Percentiles rank a stretch among this genome's conserved stretches.
Conservation (phyloP, 2,888 invertebrate species). For the Cynaeus angustus region DNA sequence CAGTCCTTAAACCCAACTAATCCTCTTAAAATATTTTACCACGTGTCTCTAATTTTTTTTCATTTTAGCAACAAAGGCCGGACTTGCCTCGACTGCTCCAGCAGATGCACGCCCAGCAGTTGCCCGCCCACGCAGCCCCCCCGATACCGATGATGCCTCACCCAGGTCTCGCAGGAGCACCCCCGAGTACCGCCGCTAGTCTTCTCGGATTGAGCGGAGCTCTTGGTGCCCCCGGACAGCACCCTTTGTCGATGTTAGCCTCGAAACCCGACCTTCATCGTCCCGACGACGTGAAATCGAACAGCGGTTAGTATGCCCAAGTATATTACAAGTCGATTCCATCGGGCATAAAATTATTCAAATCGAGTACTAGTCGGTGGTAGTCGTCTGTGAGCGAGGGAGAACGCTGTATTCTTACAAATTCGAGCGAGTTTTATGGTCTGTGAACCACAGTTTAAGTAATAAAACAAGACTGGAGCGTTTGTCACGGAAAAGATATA, state of each 20-base stretch:
- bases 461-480: slow-evolving; percentile 55
- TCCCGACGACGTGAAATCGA: slow-evolving; percentile 83
- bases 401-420: slow-evolving; percentile 54
- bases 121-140: slow-evolving; percentile 82
- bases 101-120: slow-evolving; percentile 95
- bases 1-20: too few species aligned
- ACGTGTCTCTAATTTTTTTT: slow-evolving; percentile 52
- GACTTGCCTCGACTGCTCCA: slow-evolving; percentile 88
- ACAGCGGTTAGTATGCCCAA: slow-evolving; percentile 77
- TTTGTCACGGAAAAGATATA: slow-evolving; percentile 51
- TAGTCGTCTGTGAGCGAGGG: slow-evolving; percentile 8
- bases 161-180: slow-evolving; percentile 76
- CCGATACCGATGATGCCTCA: slow-evolving; percentile 83
- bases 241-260: slow-evolving; percentile 85
- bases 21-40: too few species aligned
- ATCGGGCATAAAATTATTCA: slow-evolving; percentile 38
- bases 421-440: slow-evolving; percentile 58
- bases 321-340: slow-evolving; percentile 17
- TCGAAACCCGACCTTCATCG: slow-evolving; percentile 86
- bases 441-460: slow-evolving; percentile 57
- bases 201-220: slow-evolving; percentile 77
- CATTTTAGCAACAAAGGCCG: slow-evolving; percentile 87
- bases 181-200: slow-evolving; percentile 75
- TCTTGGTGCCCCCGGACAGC: slow-evolving; percentile 80
- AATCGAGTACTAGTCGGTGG: slow-evolving; percentile 28